Base-by-base conservation (phyloP, 1,140 invertebrate species). In the Arctopsyche grandis region DNA sequence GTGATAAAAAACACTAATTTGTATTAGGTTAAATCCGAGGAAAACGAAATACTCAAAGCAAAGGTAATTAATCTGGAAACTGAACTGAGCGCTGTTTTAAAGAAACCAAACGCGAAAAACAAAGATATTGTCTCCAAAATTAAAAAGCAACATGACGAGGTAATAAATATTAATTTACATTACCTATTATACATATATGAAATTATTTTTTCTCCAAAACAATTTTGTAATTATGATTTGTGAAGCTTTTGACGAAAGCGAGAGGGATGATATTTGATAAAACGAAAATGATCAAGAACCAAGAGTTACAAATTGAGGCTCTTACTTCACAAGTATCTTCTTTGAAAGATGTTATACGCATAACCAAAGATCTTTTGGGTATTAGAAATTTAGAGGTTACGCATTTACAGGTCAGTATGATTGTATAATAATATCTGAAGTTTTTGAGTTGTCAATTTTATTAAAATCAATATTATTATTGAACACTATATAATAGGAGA, bases 341-440 rank as follows among this genome's bases (percentile, higher is more conserved):
- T 0, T 86, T 95, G 21, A 94, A 94, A 85, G 94, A 95, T 80
- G 94, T 95, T 0, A 90, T 94, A 9, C 85, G 89, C 9, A 94
- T 95, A 56, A 94, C 93, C 0, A 94, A 94, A 83, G 93, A 94
- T 82, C 86, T 95, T 71, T 85, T 95, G 14, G 91, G 93, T 77
- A 93, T 95, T 4, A 90, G 94, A 70, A 94, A 93, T 81, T 89
- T 92, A 80, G 94, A 95, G 88, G 91, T 94, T 3, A 92, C 93
- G 43, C 93, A 94, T 85, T 90, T 94, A 80, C 91, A 93, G 86
- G 90, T 91, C 29, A 38, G 29, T 38, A 38, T 75, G 60, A 16
- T 56, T 24, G 69, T 24, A 21, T 71, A 52, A 52, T 52, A 75
- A 77, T 22, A 66, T 69, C 21, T 60, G n/a, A 46, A 7, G 12